Evolutionary conservation across 1,140 invertebrate species (phyloP).

Genomic region (Drosophila quadrilineata): DNA sequence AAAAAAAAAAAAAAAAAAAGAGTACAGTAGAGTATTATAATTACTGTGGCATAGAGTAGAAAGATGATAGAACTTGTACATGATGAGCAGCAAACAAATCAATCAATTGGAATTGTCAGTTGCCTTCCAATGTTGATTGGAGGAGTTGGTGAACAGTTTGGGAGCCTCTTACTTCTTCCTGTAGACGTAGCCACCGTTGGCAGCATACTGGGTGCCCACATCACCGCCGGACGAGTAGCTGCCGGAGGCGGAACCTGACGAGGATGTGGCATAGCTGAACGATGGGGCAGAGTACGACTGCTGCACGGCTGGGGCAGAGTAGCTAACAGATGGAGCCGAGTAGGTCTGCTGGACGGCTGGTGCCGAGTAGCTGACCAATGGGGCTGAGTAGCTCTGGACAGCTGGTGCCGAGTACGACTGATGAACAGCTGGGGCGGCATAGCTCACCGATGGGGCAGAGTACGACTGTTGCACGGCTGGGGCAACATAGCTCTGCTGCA

Average conservation of each 20-base stretch:
- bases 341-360: constrained; percentile 50
- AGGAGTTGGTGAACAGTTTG: constrained; percentile 35
- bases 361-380: constrained; percentile 45
- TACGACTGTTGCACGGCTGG: constrained; percentile 26
- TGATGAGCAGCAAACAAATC: constrained; percentile 23
- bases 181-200: constrained; percentile 79
- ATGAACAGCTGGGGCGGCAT: constrained; percentile 35
- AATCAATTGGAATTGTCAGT: constrained; percentile 29
- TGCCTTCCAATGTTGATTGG: constrained; percentile 33
- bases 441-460: constrained; percentile 33
- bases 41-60: too few species aligned
- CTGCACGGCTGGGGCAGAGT: constrained; percentile 35
- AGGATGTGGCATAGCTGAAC: constrained; percentile 26
- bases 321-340: constrained; percentile 36
- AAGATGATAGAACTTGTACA: constrained; percentile 20
- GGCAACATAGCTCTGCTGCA: constrained; percentile 31
- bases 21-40: too few species aligned
- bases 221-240: constrained; percentile 37
- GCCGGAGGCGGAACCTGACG: constrained; percentile 24
- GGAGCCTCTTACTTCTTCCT: constrained; percentile 64
- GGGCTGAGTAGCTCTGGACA: constrained; percentile 35
- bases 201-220: constrained; percentile 73
- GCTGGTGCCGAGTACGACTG: constrained; percentile 43
- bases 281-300: constrained; percentile 40
- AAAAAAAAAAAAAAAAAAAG: constrained; percentile 43